Conservation (phyloP, 2,888 invertebrate species). For the Acleris holmiana region DNA sequence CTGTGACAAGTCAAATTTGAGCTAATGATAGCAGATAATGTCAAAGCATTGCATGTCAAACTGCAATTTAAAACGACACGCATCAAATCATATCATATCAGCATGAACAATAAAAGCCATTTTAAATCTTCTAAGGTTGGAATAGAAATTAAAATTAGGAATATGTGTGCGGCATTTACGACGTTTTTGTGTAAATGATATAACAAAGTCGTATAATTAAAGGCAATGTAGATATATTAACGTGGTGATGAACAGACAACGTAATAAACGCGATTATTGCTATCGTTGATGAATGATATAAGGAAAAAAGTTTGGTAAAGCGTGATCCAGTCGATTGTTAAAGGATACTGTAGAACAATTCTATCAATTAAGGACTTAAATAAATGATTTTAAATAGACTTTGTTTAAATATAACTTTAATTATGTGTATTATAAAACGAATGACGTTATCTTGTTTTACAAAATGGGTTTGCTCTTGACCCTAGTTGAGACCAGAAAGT, state of each 20-base stretch:
- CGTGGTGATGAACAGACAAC: conserved; percentile 51
- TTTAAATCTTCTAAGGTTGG: neutral
- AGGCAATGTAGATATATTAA: conserved; percentile 63
- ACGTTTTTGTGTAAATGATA: conserved; percentile 29
- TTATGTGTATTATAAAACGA: too few species aligned
- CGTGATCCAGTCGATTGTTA: conserved; percentile 30
- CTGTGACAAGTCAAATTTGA: conserved; percentile 53
- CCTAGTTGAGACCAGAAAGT: too few species aligned
- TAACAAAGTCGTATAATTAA: conserved; percentile 64
- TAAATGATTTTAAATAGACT: too few species aligned
- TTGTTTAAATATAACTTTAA: too few species aligned
- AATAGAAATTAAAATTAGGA: conserved; percentile 16
- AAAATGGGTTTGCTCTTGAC: too few species aligned
- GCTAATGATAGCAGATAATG: conserved; percentile 54
- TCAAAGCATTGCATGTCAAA: conserved; percentile 63
- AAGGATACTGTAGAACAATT: conserved; percentile 5
- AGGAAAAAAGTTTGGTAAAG: conserved; percentile 43
- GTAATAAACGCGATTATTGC: conserved; percentile 58
- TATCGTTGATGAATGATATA: conserved; percentile 54
- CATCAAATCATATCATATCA: conserved; percentile 18
- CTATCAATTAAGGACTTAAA: too few species aligned
- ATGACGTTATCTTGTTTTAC: too few species aligned
- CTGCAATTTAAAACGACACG: conserved; percentile 50
- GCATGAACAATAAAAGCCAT: conserved; percentile 14
- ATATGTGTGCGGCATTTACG: conserved; percentile 32